A percentile compares a stretch with the other conserved stretches of the same genome.
Evolutionary conservation across 2,888 invertebrate species (phyloP).

Genomic region (Heliconius charithonia): DNA sequence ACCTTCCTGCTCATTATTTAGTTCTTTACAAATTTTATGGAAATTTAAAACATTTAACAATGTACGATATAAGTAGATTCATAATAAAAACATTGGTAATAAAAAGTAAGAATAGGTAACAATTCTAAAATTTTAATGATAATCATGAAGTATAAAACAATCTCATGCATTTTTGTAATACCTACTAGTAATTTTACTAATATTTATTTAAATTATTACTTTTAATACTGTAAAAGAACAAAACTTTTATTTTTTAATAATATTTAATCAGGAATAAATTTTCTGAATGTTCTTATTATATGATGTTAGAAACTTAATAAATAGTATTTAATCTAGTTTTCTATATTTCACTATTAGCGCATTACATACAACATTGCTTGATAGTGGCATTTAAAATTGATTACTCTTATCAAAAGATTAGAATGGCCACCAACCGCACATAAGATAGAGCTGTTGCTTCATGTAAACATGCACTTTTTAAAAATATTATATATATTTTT

Average conservation of each 20-base stretch:
- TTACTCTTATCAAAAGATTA: slow-evolving; percentile 19
- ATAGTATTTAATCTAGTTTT: background rate
- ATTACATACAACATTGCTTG: background rate
- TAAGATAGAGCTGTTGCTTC: slow-evolving; percentile 5
- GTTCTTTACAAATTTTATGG: background rate
- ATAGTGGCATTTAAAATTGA: slow-evolving; percentile 23
- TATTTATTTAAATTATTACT: too few relatives aligned
- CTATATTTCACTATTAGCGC: background rate
- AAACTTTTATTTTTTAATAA: too few relatives aligned
- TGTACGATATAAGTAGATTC: background rate
- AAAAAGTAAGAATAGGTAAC: background rate
- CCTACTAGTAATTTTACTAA: background rate
- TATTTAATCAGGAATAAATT: background rate
- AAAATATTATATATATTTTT: too few relatives aligned
- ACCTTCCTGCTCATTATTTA: slow-evolving; percentile 3
- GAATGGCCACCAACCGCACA: background rate
- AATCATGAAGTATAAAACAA: background rate
- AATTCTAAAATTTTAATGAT: background rate
- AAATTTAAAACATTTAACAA: background rate
- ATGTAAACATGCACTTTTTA: slow-evolving; percentile 1
- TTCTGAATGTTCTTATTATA: background rate
- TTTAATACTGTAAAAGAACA: too few relatives aligned
- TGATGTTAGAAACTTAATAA: background rate
- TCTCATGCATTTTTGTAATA: background rate
- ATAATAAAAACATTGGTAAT: background rate